phyloP scores from a whole-genome alignment of 2,888 invertebrate species.

The Mesoligia furuncula region DNA sequence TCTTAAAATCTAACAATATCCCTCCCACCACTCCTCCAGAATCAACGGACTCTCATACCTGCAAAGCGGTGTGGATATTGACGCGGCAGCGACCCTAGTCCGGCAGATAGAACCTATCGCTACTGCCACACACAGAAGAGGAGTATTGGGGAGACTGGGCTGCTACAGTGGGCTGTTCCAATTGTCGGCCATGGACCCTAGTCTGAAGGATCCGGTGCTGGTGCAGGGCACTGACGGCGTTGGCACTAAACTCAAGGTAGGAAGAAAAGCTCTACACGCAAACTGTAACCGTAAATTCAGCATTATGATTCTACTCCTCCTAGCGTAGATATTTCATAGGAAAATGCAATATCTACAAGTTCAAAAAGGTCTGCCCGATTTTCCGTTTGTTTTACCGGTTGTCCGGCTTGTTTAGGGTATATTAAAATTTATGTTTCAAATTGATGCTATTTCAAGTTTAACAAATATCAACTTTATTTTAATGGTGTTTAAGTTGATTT shows the following conservation, averaged over 20 bases:
- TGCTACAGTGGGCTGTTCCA: constrained; percentile 99
- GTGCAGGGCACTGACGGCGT: constrained; percentile 99
- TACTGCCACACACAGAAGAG: constrained; percentile 94
- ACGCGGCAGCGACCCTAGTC: constrained; percentile 96
- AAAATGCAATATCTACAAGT: too few species aligned
- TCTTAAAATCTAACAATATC: not conserved
- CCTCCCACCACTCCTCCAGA: constrained; percentile 63
- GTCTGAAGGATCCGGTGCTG: constrained; percentile 94
- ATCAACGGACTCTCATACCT: constrained; percentile 95
- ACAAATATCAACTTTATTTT: too few species aligned
- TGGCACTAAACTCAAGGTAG: constrained; percentile 98
- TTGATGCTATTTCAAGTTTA: too few species aligned
- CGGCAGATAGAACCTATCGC: constrained; percentile 95
- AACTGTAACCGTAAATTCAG: too few species aligned
- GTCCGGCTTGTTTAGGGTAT: not conserved
- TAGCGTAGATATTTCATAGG: too few species aligned
- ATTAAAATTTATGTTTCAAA: too few species aligned
- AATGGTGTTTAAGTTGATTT: too few species aligned
- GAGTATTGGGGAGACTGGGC: constrained; percentile 95
- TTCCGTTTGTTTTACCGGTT: not conserved
- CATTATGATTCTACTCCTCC: too few species aligned
- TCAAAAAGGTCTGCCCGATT: not conserved
- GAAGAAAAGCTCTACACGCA: not conserved
- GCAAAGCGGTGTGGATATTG: constrained; percentile 97
- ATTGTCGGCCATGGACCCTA: constrained; percentile 91